Evolutionary conservation across 2,888 invertebrate genomes (phyloP).

Genomic region (Homarus gammarus): DNA sequence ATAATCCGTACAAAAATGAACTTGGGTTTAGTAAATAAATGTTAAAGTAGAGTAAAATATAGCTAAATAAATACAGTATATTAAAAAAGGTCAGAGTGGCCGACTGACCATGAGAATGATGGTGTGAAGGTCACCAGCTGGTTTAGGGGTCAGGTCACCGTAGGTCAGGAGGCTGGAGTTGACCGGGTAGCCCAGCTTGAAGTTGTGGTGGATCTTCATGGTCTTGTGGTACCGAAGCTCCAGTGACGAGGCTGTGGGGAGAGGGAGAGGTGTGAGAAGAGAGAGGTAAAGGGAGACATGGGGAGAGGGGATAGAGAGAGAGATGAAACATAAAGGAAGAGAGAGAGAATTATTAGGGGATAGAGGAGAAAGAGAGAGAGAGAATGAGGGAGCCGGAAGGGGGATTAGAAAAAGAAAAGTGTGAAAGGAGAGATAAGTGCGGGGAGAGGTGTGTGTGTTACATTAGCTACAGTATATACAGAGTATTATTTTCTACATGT

Average conservation of each 20-base stretch:
- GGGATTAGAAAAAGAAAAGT: neutral
- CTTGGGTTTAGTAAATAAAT: too few species aligned
- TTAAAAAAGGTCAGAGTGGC: too few species aligned
- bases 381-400: neutral
- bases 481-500: too few species aligned
- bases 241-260: conserved; percentile 5
- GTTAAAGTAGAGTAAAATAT: too few species aligned
- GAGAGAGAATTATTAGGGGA: neutral
- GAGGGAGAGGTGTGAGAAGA: neutral
- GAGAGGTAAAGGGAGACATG: neutral
- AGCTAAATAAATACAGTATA: neutral
- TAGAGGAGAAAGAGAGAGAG: conserved; percentile 11
- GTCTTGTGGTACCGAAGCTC: conserved; percentile 35
- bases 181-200: neutral
- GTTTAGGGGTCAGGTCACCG: conserved; percentile 39
- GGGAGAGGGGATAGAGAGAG: neutral
- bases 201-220: neutral
- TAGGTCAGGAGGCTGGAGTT: conserved; percentile 25
- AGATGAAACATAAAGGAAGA: neutral
- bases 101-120: conserved; percentile 45
- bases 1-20: too few species aligned
- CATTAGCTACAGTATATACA: too few species aligned
- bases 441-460: neutral
- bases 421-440: neutral
- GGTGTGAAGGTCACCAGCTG: conserved; percentile 7